phyloP scores from a whole-genome alignment of 2,797 vertebrate genomes.

The Gymnoscopelus braueri region DNA sequence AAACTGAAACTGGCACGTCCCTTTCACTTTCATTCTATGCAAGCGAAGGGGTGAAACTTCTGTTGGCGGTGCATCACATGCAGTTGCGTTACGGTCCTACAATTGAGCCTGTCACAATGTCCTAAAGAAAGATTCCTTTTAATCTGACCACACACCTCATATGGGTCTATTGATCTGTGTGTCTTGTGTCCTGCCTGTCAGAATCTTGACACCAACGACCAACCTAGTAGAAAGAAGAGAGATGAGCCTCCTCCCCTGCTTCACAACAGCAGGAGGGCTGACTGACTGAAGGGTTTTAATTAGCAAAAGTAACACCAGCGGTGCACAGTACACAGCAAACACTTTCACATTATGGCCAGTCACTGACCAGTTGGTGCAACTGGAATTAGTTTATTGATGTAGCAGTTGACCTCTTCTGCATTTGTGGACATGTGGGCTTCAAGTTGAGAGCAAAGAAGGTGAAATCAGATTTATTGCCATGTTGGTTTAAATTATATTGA shows the following conservation, averaged over 20 bases:
- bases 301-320: background rate
- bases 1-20: too few relatives aligned
- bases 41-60: too few relatives aligned
- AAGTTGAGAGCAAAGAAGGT: background rate
- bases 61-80: too few relatives aligned
- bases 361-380: background rate
- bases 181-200: background rate
- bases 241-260: background rate
- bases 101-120: too few relatives aligned
- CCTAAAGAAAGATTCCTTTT: too few relatives aligned
- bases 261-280: constrained; percentile 14
- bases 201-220: background rate
- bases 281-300: constrained; percentile 2
- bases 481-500: constrained; percentile 5
- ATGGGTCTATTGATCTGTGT: background rate
- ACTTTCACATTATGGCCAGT: background rate
- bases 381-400: constrained; percentile 17
- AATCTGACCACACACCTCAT: too few relatives aligned
- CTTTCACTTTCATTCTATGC: too few relatives aligned
- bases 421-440: constrained; percentile 1
- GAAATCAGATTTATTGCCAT: constrained; percentile 2
- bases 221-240: constrained; percentile 19
- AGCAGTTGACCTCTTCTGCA: background rate
- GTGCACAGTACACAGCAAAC: constrained; percentile 6
- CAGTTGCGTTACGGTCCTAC: too few relatives aligned